These are phyloP conservation scores for Drosophila hawaiiensis DNA, from an alignment of 2,888 invertebrate genomes.

Conservation along the genomic window DNA sequence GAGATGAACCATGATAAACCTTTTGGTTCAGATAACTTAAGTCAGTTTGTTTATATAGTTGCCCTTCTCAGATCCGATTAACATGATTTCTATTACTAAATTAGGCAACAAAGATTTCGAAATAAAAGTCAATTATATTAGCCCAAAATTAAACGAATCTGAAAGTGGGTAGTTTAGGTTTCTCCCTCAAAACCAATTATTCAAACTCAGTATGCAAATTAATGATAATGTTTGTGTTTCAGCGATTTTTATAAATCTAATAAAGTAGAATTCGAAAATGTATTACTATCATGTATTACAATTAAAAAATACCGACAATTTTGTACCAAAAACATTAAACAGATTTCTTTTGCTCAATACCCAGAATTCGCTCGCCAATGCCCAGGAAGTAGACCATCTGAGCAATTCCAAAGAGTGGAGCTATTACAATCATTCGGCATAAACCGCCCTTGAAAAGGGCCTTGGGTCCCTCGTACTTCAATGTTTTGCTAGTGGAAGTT, in stretches of 20 bases:
- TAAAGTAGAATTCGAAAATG: not conserved
- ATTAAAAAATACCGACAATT: not conserved
- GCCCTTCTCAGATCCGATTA: not conserved
- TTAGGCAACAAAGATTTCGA: no score
- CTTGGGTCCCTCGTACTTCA: conserved; percentile 93
- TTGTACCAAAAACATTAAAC: conserved; percentile 17
- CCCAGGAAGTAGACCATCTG: conserved; percentile 98
- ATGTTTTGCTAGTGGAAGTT: conserved; percentile 88
- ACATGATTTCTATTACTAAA: not conserved
- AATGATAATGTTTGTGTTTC: not conserved
- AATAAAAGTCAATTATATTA: no score
- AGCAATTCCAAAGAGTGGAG: conserved; percentile 98
- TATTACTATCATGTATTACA: not conserved
- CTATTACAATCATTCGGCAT: conserved; percentile 98
- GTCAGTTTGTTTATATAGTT: not conserved
- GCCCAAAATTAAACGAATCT: no score
- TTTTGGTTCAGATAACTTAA: not conserved
- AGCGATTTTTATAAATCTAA: not conserved
- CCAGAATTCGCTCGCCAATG: conserved; percentile 92
- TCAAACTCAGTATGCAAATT: no score
- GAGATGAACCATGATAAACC: not conserved
- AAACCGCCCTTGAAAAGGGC: conserved; percentile 99
- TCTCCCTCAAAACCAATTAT: not conserved
- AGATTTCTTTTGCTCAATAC: conserved; percentile 42
- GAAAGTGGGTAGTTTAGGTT: not conserved